Evolutionary conservation across 2,113 vertebrate genomes (phyloP).

Genomic region (Gallinago media): DNA sequence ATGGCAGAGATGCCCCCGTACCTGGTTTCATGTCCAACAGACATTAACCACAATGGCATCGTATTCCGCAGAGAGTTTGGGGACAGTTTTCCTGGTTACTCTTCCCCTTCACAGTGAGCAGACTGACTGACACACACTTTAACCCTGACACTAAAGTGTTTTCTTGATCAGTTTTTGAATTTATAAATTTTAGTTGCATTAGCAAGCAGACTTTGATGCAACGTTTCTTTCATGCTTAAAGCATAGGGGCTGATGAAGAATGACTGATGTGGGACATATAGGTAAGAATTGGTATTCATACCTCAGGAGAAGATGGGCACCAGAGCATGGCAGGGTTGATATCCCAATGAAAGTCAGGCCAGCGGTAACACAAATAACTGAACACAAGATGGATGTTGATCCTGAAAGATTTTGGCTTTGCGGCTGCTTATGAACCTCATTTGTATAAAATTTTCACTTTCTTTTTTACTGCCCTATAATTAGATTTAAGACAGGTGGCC

Average conservation of each 20-base stretch:
- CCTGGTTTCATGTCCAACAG: not conserved
- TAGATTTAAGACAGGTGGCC: not conserved
- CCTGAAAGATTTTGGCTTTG: not conserved
- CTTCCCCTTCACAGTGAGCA: too few relatives aligned
- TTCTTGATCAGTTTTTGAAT: not conserved
- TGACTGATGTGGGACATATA: not conserved
- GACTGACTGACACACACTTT: too few relatives aligned
- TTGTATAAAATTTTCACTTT: not conserved
- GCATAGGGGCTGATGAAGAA: not conserved
- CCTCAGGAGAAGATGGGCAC: not conserved
- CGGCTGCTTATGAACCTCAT: not conserved
- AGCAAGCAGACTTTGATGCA: not conserved
- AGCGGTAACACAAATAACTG: not conserved
- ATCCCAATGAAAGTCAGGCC: not conserved
- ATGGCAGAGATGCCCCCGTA: not conserved
- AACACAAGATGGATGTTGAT: not conserved
- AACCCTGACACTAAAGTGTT: not conserved
- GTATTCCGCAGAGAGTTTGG: not conserved
- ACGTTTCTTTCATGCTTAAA: not conserved
- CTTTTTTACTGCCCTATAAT: not conserved
- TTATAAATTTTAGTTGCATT: not conserved
- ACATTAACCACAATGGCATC: fast-evolving
- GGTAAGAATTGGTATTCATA: not conserved
- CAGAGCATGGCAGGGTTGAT: fast-evolving
- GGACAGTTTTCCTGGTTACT: not conserved